Evolutionary conservation across 1,140 invertebrate species (phyloP).

Genomic region (Scaptomyza pallida): DNA sequence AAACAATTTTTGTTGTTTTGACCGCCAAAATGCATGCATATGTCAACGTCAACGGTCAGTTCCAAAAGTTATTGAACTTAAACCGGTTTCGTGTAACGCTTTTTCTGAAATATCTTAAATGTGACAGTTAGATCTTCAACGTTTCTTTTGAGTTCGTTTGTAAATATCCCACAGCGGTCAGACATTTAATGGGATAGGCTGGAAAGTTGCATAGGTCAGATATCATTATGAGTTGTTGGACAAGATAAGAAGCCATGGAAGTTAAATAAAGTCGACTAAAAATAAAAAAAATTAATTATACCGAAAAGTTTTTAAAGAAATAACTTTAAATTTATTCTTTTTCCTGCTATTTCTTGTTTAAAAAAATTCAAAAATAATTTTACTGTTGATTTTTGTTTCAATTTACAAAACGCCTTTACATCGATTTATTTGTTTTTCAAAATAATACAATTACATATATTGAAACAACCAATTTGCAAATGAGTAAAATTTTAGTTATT

Average conservation of each 20-base stretch:
- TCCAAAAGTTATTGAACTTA: slow-evolving; percentile 22
- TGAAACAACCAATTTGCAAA: too few species aligned
- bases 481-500: too few species aligned
- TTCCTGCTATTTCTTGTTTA: too few species aligned
- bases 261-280: neutral
- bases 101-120: neutral
- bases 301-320: too few species aligned
- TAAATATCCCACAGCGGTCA: slow-evolving; percentile 20
- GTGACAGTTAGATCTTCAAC: slow-evolving; percentile 10
- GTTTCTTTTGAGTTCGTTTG: slow-evolving; percentile 7
- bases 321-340: too few species aligned
- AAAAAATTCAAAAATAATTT: too few species aligned
- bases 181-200: neutral
- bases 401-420: too few species aligned
- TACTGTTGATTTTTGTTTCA: too few species aligned
- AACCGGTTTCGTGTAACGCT: slow-evolving; percentile 49
- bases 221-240: neutral
- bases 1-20: slow-evolving; percentile 30
- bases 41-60: slow-evolving; percentile 29
- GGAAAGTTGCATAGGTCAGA: slow-evolving; percentile 10
- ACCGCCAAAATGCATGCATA: slow-evolving; percentile 35
- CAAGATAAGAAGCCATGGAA: neutral
- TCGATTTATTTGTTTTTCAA: too few species aligned
- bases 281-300: too few species aligned
- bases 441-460: too few species aligned